These are phyloP conservation scores for Branchipolynoe longqiensis DNA, from an alignment of 2,888 invertebrate genomes.

Conservation along the genomic window DNA sequence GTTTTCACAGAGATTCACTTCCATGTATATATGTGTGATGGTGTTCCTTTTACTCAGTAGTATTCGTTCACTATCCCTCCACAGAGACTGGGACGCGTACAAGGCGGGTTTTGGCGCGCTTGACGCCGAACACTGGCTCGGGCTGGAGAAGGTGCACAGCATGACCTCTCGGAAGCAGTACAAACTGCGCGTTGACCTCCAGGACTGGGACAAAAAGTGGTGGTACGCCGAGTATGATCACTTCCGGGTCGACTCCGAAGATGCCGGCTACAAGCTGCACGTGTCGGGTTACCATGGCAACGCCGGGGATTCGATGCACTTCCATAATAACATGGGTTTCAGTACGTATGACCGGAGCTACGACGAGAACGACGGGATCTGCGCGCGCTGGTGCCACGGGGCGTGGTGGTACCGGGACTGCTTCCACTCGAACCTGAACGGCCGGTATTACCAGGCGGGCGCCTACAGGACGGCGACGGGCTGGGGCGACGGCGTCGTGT, in stretches of 20 bases:
- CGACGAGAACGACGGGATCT: slow-evolving; percentile 59
- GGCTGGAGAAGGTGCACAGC: slow-evolving; percentile 55
- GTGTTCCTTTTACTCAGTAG: neutral
- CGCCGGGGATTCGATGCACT: slow-evolving; percentile 58
- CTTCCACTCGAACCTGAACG: slow-evolving; percentile 55
- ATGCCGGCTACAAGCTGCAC: slow-evolving; percentile 51
- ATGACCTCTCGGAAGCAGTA: slow-evolving; percentile 50
- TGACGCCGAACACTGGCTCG: slow-evolving; percentile 58
- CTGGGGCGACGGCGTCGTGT: slow-evolving; percentile 59
- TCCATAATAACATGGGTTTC: slow-evolving; percentile 59
- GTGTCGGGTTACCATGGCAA: slow-evolving; percentile 61
- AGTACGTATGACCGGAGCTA: slow-evolving; percentile 58
- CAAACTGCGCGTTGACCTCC: slow-evolving; percentile 57
- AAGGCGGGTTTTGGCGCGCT: slow-evolving; percentile 55
- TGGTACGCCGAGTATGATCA: slow-evolving; percentile 56
- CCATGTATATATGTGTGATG: neutral
- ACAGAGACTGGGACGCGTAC: slow-evolving; percentile 57
- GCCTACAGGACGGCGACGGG: slow-evolving; percentile 53
- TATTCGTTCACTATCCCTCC: neutral
- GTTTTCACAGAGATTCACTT: neutral
- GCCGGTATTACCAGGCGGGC: slow-evolving; percentile 49
- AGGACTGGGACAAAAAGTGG: slow-evolving; percentile 57
- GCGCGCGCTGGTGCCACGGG: slow-evolving; percentile 61
- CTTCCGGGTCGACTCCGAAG: slow-evolving; percentile 50
- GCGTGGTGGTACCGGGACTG: slow-evolving; percentile 63